Base-by-base conservation (phyloP, 2,888 invertebrate species). In the Acrobasis repandana region DNA sequence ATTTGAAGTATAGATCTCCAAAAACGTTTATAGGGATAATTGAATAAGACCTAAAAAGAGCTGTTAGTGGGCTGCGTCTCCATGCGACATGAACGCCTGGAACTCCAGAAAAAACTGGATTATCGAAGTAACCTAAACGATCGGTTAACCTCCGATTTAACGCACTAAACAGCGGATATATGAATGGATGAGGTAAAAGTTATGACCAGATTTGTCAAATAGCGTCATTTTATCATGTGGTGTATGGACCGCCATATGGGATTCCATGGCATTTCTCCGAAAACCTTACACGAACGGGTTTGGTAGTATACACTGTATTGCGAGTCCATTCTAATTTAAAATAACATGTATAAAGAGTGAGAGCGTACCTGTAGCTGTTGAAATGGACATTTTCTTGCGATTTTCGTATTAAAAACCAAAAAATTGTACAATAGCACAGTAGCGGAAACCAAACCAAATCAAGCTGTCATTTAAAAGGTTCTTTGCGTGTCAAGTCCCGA, bases 401-500 rank as follows among this genome's bases (percentile, higher is more conserved):
- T 85, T 86, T 83, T 83, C 76, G 80, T 79, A 84, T 74, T 77
- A 79, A 88, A 90, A 90, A 84, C 83, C 82, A 83, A 87, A 89
- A 90, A 90, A 89, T 90, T 90, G 88, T 87, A 89, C 90, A 90
- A 89, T 83, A 90, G 90, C 86, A 91, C 91, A 91, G 90, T 88
- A 88, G 91, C 90, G 90, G 91, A 91, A 90, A 91, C 91, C 90
- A 91, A 91, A 91, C 91, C 90, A 90, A 91, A 89, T 91, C 91
- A 91, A 91, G 91, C 91, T 91, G 90, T 91, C 91, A 91, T 85
- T 85, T 80, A 79, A 86, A 85, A 88, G 89, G 87, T 86, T 83
- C 79, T 84, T 85, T 71, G 65, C 61, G 65, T 77, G 84, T 84
- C 82, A 76, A 77, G 81, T 79, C 87, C 77, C 72, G 70, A 69